These are phyloP conservation scores for Trissolcus brochymenae DNA, from an alignment of 2,888 invertebrate species.

Conservation along the genomic window DNA sequence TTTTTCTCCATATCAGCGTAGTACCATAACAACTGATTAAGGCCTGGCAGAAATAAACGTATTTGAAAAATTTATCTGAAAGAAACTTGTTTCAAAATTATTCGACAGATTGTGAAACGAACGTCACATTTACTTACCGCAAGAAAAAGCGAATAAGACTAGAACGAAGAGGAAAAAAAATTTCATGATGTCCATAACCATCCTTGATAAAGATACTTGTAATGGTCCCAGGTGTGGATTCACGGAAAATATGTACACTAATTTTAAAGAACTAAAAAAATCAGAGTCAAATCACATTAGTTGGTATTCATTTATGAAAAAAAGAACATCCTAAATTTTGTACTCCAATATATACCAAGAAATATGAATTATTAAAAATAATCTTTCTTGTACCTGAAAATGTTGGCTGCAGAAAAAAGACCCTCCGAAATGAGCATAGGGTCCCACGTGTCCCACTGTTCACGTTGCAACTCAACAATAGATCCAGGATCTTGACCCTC, in stretches of 20 bases:
- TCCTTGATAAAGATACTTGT: slow-evolving; percentile 94
- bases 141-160: slow-evolving; percentile 96
- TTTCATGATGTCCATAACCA: slow-evolving; percentile 97
- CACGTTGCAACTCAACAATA: slow-evolving; percentile 84
- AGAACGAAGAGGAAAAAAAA: slow-evolving; percentile 95
- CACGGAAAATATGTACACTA: slow-evolving; percentile 98
- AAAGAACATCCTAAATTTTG: too few relatives aligned
- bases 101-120: not conserved
- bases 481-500: slow-evolving; percentile 81
- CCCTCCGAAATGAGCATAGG: slow-evolving; percentile 98
- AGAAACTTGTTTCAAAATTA: not conserved
- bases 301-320: too few relatives aligned
- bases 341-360: too few relatives aligned
- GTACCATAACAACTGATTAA: slow-evolving; percentile 92
- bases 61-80: not conserved
- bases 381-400: slow-evolving; percentile 89
- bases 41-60: slow-evolving; percentile 77
- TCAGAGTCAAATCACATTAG: not conserved
- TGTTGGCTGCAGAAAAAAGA: slow-evolving; percentile 98
- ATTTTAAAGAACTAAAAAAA: slow-evolving; percentile 87
- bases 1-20: slow-evolving; percentile 94
- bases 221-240: slow-evolving; percentile 97
- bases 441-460: slow-evolving; percentile 98
- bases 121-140: slow-evolving; percentile 82
- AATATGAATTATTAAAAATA: too few relatives aligned